Base-by-base conservation (phyloP, 1,140 invertebrate species). In the Chelonus insularis region DNA sequence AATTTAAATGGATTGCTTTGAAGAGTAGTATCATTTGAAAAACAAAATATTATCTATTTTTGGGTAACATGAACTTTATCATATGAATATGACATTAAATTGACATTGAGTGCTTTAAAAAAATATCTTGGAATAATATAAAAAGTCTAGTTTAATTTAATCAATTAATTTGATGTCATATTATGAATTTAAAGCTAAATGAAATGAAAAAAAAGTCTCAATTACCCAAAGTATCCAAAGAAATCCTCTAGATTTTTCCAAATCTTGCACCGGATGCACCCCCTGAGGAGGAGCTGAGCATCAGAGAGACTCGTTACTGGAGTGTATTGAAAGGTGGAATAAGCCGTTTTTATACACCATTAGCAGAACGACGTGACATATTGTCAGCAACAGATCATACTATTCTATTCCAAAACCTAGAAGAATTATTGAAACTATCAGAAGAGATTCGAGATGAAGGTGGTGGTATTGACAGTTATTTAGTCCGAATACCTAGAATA, bases 371-470 rank as follows among this genome's bases (percentile, higher is more conserved):
- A 55, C 85, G 85, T 43, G 91, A 93, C 65, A 80, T 93, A 1
- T 86, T 92, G 11, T 86, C 87, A 0, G 83, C 86, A 2, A 84
- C 85, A 21, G 91, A 93, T 70, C 90, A 93, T 74, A 83, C 87
- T 72, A 84, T 88, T 6, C 79, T 93, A 8, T 93, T 93, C 73
- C 91, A 93, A 79, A 93, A 93, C 74, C 84, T 89, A 56, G 91
- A 93, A 75, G 91, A 93, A 84, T 81, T 93, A 39, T 77, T 91
- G 51, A 84, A 89, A 70, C 81, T 92, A 57, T 90, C 90, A 1
- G 91, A 92, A 76, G 91, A 93, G 63, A 88, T 92, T 18, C 76
- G 91, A 21, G 91, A 93, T 67, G 86, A 89, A 72, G 80, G 91
- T 41, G 84, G 90, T 55, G 85, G 87, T 65, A 86, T 91, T 62